Base-by-base conservation (phyloP, 2,888 invertebrate species). In the Pristionchus fissidentatus region DNA sequence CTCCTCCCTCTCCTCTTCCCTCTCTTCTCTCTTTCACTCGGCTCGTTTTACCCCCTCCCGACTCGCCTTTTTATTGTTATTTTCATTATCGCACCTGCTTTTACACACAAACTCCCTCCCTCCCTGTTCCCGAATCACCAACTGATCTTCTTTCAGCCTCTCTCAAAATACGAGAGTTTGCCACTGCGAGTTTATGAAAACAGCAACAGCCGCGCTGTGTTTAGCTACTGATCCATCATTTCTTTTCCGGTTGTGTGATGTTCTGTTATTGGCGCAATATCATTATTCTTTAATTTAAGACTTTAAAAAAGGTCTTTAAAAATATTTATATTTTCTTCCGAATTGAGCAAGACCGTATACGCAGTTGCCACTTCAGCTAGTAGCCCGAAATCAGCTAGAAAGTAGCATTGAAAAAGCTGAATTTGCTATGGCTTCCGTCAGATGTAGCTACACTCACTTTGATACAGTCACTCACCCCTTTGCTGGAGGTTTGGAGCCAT, bases 51-150 rank as follows among this genome's bases (percentile, higher is more conserved):
- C 70, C 35, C 62, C 62, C 70, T 70, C 70, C 43, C 70, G 41
- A 41, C 22, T 41, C n/a, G 41, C 41, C 22, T 43, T 70, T 70
- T 70, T 70, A 70, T 70, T 70, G 70, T 70, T 70, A 70, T 70
- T 70, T 35, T 43, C 70, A 70, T 70, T 70, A 70, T 70, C 70
- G 70, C 70, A 70, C 70, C 70, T 70, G 70, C n/a, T 70, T 22
- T 70, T 43, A 70, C 70, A 70, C 70, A 70, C 38, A 35, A 8
- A 26, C 70, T 41, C 43, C 22, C 4, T 26, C 19, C 38, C 35
- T 5, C n/a, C 22, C 22, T 22, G 13, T 13, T 66, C 38, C 22
- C 5, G 38, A 66, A 38, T 38, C 38, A 10, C 8, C 41, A n/a
- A n/a, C n/a, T n/a, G n/a, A 41, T 43, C 7, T 13, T 55, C 55